Evolutionary conservation across 1,140 invertebrate species (phyloP).

Genomic region (Caenorhabditis inopinata): DNA sequence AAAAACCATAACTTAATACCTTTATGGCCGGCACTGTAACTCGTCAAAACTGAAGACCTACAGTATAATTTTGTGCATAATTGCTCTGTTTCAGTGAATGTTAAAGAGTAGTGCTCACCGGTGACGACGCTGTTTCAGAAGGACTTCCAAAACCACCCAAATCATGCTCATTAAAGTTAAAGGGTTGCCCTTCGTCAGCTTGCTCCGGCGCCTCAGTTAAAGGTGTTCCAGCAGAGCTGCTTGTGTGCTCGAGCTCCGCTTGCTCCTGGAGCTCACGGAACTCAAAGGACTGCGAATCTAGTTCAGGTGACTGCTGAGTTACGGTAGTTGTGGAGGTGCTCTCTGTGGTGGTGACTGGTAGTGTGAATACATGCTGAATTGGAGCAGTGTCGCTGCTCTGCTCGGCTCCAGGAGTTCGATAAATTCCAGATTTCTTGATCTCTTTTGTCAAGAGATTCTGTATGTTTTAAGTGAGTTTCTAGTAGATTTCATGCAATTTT

Average conservation of each 20-base stretch:
- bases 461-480: neutral
- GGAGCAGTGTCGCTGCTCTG: neutral
- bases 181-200: conserved; percentile 14
- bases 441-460: conserved; percentile 31
- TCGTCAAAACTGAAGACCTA: no score
- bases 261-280: neutral
- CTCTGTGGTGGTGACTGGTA: neutral
- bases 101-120: neutral
- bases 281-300: neutral
- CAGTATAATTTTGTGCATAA: no score
- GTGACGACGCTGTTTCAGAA: no score
- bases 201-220: neutral
- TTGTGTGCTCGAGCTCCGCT: no score
- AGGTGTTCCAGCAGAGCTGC: no score
- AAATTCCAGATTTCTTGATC: neutral
- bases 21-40: no score
- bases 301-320: neutral
- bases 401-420: no score
- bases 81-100: no score
- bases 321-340: neutral
- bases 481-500: neutral
- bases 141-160: no score
- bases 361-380: neutral
- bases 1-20: no score
- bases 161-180: conserved; percentile 10